These are phyloP conservation scores for Aepyceros melampus DNA, from an alignment of 2,113 vertebrate species.

Conservation along the genomic window DNA sequence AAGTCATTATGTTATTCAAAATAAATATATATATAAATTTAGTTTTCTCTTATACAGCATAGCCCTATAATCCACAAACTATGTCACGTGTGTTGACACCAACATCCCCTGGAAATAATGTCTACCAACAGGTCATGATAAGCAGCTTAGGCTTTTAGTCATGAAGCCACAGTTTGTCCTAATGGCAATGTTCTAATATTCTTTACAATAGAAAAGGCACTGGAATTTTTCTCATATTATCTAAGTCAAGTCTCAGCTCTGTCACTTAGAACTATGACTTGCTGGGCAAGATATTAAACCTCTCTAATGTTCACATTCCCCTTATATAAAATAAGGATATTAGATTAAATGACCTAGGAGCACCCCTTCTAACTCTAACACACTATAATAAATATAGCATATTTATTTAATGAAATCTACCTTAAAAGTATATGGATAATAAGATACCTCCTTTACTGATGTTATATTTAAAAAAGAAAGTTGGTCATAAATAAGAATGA, in stretches of 20 bases:
- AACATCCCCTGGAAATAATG: neutral
- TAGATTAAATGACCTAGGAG: neutral
- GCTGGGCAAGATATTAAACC: neutral
- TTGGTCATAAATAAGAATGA: neutral
- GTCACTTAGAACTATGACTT: neutral
- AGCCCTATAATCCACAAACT: neutral
- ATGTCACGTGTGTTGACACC: neutral
- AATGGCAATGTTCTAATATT: neutral
- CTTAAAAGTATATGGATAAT: neutral
- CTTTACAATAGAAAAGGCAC: neutral
- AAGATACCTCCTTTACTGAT: neutral
- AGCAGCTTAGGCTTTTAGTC: neutral
- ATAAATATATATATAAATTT: neutral
- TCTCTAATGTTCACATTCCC: neutral
- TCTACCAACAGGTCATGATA: neutral
- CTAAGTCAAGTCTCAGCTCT: neutral
- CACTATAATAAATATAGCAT: neutral
- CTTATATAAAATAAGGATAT: conserved; percentile 18
- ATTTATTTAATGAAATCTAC: conserved; percentile 5
- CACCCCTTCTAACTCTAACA: neutral
- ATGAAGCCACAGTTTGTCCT: neutral
- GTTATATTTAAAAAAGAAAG: neutral
- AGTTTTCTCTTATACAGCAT: neutral
- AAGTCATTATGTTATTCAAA: neutral
- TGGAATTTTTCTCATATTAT: neutral